Evolutionary conservation across 2,113 vertebrate genomes (phyloP), one percentile per base, ranked within the genome.

Genomic region (Camarhynchus parvulus): DNA sequence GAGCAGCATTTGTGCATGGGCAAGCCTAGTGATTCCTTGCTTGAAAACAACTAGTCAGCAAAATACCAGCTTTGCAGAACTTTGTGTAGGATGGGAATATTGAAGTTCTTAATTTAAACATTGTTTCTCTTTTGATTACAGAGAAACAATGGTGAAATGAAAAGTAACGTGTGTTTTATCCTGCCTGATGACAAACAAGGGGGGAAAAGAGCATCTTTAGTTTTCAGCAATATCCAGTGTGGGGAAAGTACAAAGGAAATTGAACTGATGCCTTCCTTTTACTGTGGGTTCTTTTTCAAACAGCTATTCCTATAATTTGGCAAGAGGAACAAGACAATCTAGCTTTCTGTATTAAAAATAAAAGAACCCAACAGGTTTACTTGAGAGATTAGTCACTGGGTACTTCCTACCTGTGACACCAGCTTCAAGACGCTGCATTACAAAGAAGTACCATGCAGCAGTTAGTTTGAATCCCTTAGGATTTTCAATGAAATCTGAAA

Each of bases 1-100:
- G 72, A 90, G 31, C 39, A 56, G 41, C 4, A 4, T 17, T 42
- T 23, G 21, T 15, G 37, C 7, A 31, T 62, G 62, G 35, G 19
- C 21, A 92, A 50, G 11, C 35, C 82, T 95, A 94, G 91, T 64
- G 27, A 66, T 24, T 94, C 70, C 76, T 94, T 95, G 82, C 76
- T 94, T 95, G 85, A 66, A 96, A 95, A 92, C 83, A 81, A 25
- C 62, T 90, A 50, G 39, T 95, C 72, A 91, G 79, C 67, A 95
- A 96, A 96, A 95, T 37, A 49, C 46, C 91, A 64, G 61, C 77
- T 97, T 95, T 97, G 75, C 72, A 95, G 61, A 82, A 50, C 15
- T 58, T 72, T 44, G 44, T 96, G 77, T 64, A 83, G 55, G 64
- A 96, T 49, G 50, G 42, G 10, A 90, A 81, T 79, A 55, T 6